Conservation (phyloP, 2,888 invertebrate genomes). For the Drosophila paranaensis region DNA sequence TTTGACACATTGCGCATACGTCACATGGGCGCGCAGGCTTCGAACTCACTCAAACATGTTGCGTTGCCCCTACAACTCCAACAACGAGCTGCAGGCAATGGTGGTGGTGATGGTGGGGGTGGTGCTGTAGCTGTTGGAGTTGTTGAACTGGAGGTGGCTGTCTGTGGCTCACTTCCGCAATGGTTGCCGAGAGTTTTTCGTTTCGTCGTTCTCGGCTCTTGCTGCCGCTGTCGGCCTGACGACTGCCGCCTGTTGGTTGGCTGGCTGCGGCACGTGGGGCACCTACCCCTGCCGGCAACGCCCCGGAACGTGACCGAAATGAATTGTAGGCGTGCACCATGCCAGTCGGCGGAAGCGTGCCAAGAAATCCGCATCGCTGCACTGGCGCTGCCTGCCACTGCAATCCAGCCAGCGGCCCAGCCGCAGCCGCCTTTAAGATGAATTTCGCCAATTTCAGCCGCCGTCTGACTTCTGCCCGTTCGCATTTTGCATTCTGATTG, state of each 20-base stretch:
- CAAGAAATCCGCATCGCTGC: constrained; percentile 48
- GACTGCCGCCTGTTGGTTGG: constrained; percentile 59
- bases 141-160: constrained; percentile 16
- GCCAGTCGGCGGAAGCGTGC: constrained; percentile 44
- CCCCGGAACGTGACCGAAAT: constrained; percentile 83
- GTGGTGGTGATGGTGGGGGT: background rate
- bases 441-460: constrained; percentile 35
- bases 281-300: constrained; percentile 76
- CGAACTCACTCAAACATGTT: constrained; percentile 78
- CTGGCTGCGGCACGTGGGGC: constrained; percentile 41
- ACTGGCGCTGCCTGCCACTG: too few relatives aligned
- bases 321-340: constrained; percentile 80
- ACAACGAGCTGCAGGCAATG: constrained; percentile 30
- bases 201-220: constrained; percentile 16
- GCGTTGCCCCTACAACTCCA: constrained; percentile 63
- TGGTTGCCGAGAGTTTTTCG: constrained; percentile 40
- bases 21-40: constrained; percentile 30
- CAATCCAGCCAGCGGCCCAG: constrained; percentile 12
- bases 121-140: constrained; percentile 8
- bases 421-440: constrained; percentile 29
- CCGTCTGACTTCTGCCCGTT: constrained; percentile 41
- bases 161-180: constrained; percentile 26
- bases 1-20: constrained; percentile 52
- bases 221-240: constrained; percentile 35
- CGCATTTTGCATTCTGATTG: constrained; percentile 51